A percentile compares a stretch with the other conserved stretches of the same genome.
phyloP scores from a whole-genome alignment of 2,888 invertebrate species.

The Trileptium ribeirensis region DNA sequence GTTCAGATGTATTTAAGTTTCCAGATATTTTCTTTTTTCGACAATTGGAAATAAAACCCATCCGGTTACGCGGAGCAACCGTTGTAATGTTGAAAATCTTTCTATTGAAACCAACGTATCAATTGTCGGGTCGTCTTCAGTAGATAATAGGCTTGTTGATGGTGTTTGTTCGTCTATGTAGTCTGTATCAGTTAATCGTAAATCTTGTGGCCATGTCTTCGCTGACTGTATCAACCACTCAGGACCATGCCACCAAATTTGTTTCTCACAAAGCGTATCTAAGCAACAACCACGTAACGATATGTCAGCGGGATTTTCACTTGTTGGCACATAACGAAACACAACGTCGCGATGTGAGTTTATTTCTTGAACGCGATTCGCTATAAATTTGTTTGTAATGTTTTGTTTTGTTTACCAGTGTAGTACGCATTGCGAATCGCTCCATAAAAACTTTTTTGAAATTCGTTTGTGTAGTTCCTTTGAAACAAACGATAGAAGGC shows the following conservation, averaged over 20 bases:
- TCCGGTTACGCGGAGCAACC: too few relatives aligned
- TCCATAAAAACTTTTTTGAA: constrained; percentile 26
- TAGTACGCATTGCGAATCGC: constrained; percentile 34
- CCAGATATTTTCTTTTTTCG: too few relatives aligned
- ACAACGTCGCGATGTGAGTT: constrained; percentile 9
- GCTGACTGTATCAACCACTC: constrained; percentile 27
- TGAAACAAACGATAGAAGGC: constrained; percentile 24
- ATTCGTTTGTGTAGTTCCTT: constrained; percentile 33
- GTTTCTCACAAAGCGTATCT: constrained; percentile 17
- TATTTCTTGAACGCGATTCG: constrained; percentile 39
- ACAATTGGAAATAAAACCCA: too few relatives aligned
- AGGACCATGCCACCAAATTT: constrained; percentile 42
- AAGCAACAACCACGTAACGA: constrained; percentile 37
- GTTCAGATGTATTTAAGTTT: too few relatives aligned
- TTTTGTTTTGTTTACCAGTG: constrained; percentile 32
- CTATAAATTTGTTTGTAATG: constrained; percentile 30
- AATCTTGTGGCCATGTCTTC: neutral
- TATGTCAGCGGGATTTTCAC: constrained; percentile 44
- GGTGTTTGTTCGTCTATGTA: too few relatives aligned
- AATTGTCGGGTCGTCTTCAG: too few relatives aligned
- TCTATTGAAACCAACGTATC: too few relatives aligned
- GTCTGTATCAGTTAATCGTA: too few relatives aligned
- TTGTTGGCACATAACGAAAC: constrained; percentile 39
- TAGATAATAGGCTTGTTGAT: too few relatives aligned
- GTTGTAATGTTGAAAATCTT: too few relatives aligned